Percentiles rank a stretch among this genome's conserved stretches.
These are phyloP conservation scores for Percina caprodes DNA, from an alignment of 2,113 vertebrate genomes.

Conservation along the genomic window DNA sequence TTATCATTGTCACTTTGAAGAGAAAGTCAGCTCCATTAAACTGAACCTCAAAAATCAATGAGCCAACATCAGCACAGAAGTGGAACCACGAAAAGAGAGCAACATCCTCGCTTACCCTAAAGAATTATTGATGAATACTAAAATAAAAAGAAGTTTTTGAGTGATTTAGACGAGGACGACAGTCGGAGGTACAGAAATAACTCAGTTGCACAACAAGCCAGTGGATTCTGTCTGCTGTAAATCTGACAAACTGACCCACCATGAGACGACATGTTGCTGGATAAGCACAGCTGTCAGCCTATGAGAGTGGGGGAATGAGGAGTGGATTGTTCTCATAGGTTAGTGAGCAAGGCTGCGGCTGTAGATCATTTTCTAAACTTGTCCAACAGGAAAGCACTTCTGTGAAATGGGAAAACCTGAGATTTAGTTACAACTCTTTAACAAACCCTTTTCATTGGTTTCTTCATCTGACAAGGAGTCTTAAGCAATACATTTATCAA, in stretches of 20 bases:
- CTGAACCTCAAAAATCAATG: conserved; percentile 52
- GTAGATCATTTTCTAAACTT: no score
- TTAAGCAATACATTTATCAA: no score
- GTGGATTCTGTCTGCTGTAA: conserved; percentile 20
- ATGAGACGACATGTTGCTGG: conserved; percentile 19
- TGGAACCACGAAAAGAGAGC: conserved; percentile 18
- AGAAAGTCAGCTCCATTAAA: conserved; percentile 42
- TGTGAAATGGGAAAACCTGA: no score
- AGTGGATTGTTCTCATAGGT: no score
- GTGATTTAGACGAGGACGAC: conserved; percentile 31
- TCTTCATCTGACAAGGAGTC: no score
- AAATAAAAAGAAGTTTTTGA: conserved; percentile 17
- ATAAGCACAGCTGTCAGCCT: no score
- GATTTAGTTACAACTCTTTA: no score
- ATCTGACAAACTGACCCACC: conserved; percentile 44
- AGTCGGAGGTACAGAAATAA: conserved; percentile 30
- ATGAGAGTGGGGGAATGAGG: no score
- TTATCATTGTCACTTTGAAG: conserved; percentile 19
- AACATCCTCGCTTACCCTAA: neutral
- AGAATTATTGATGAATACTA: conserved; percentile 6
- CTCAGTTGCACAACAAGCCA: conserved; percentile 58
- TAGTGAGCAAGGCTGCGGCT: no score
- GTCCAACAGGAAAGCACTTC: no score
- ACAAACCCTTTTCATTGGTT: no score
- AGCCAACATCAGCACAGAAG: conserved; percentile 7